These are phyloP conservation scores for Euborellia annulipes DNA, from an alignment of 1,140 invertebrate species.

Conservation along the genomic window DNA sequence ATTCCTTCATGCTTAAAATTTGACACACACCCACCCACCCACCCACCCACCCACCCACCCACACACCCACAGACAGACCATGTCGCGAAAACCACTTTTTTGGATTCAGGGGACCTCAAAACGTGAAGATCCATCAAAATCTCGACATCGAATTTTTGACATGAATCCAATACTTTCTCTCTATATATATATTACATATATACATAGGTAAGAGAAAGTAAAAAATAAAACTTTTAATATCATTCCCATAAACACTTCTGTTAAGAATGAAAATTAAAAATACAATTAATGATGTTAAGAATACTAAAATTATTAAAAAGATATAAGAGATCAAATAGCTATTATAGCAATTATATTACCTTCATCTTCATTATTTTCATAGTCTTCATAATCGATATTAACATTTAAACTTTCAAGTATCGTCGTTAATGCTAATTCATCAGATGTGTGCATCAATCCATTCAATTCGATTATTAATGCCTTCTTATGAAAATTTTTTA, in stretches of 20 bases:
- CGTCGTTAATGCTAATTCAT: constrained; percentile 67
- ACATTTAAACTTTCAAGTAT: constrained; percentile 72
- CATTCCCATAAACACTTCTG: neutral
- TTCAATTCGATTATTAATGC: constrained; percentile 57
- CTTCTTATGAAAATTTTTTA: constrained; percentile 39
- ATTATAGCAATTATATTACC: constrained; percentile 19
- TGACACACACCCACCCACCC: too few relatives aligned
- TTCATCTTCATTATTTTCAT: constrained; percentile 69
- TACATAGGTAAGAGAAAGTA: too few relatives aligned
- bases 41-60: too few relatives aligned
- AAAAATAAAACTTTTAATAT: neutral
- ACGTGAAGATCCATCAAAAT: too few relatives aligned
- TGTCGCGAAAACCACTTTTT: too few relatives aligned
- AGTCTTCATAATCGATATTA: constrained; percentile 64
- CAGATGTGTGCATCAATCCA: constrained; percentile 76
- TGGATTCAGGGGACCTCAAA: too few relatives aligned
- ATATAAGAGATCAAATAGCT: too few relatives aligned
- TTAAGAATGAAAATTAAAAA: neutral
- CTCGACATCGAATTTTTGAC: too few relatives aligned
- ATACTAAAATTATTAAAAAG: neutral
- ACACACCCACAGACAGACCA: too few relatives aligned
- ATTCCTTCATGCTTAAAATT: too few relatives aligned
- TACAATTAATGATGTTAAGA: neutral
- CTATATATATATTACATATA: too few relatives aligned
- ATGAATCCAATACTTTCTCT: too few relatives aligned